These are phyloP conservation scores for Diarsia rubi DNA, from an alignment of 2,888 invertebrate genomes.

Conservation along the genomic window DNA sequence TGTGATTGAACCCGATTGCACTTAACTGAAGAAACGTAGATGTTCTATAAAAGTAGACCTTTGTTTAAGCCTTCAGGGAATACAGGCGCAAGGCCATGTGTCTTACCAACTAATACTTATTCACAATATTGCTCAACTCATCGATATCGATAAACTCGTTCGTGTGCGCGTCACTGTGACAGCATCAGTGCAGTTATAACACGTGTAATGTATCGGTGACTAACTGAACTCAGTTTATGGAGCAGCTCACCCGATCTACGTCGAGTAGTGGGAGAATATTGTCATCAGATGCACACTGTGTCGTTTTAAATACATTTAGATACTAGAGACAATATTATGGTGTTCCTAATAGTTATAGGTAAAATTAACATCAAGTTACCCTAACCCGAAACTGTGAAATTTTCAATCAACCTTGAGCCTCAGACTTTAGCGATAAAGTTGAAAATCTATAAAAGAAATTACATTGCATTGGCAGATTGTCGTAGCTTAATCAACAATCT, in stretches of 20 bases:
- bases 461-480: no score
- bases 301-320: neutral
- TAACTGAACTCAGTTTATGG: constrained; percentile 56
- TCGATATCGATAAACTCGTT: constrained; percentile 14
- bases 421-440: no score
- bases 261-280: neutral
- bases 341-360: neutral
- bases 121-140: neutral
- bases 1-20: no score
- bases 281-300: constrained; percentile 10
- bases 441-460: no score
- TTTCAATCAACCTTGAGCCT: no score
- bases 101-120: neutral
- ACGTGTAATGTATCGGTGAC: constrained; percentile 54
- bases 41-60: neutral
- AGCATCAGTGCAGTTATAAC: constrained; percentile 41
- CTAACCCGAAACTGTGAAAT: no score
- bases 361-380: no score
- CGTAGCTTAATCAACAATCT: no score
- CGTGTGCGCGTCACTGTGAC: constrained; percentile 43
- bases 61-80: neutral
- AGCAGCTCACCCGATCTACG: constrained; percentile 15
- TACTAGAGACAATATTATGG: neutral
- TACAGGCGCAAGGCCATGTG: neutral
- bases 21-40: neutral